phyloP scores from a whole-genome alignment of 2,797 vertebrate species.

The Podargus strigoides region DNA sequence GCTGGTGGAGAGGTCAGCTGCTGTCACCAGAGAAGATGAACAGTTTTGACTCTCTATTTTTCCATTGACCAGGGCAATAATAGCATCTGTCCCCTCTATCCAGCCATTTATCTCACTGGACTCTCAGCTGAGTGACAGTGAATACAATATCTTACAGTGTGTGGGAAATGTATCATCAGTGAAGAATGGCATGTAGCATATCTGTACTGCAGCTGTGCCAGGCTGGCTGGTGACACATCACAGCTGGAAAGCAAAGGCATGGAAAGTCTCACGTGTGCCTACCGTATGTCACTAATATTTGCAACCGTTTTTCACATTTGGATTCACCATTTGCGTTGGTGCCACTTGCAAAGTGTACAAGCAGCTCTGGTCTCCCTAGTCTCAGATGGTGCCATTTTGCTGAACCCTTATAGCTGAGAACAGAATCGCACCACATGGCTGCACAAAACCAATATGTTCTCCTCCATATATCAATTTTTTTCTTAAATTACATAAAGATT shows the following conservation, averaged over 20 bases:
- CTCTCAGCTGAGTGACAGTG: neutral
- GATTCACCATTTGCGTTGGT: neutral
- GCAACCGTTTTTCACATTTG: neutral
- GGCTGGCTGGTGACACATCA: neutral
- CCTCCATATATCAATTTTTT: accelerated
- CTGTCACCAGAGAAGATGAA: neutral
- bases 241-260: neutral
- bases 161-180: neutral
- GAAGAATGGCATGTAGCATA: neutral
- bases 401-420: neutral
- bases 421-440: neutral
- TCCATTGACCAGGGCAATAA: neutral
- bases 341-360: neutral
- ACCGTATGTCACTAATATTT: neutral
- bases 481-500: neutral
- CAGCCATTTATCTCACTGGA: neutral
- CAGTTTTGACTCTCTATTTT: neutral
- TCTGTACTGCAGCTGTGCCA: conserved; percentile 22
- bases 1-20: neutral
- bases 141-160: neutral
- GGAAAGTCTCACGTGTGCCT: neutral
- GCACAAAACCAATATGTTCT: neutral
- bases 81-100: neutral
- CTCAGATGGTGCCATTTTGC: neutral
- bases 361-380: neutral